phyloP scores from a whole-genome alignment of 2,797 vertebrate genomes.

The Ctenopoma kingsleyae region DNA sequence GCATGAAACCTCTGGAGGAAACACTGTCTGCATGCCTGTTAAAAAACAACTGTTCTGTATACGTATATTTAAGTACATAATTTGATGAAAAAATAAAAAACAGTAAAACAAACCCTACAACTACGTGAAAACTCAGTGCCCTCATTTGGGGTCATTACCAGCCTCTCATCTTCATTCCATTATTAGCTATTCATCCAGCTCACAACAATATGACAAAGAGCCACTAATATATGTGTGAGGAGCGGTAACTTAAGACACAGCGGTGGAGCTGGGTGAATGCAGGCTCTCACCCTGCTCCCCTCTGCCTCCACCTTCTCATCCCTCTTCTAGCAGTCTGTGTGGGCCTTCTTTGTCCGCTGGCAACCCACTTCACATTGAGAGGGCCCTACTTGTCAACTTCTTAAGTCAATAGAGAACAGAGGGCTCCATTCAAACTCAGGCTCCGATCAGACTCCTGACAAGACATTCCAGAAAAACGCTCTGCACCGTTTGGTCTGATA shows the following conservation, averaged over 20 bases:
- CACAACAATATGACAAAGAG: conserved; percentile 61
- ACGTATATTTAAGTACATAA: background rate
- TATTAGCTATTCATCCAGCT: conserved; percentile 50
- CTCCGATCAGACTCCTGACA: conserved; percentile 68
- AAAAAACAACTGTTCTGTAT: no score
- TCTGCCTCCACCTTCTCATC: conserved; percentile 63
- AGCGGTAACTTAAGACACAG: conserved; percentile 76
- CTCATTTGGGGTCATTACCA: conserved; percentile 45
- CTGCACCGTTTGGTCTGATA: conserved; percentile 64
- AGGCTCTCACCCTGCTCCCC: conserved; percentile 58
- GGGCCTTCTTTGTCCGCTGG: conserved; percentile 77
- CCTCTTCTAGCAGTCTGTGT: conserved; percentile 69
- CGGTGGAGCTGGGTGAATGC: conserved; percentile 68
- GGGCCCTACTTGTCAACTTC: conserved; percentile 79
- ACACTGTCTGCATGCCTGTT: background rate
- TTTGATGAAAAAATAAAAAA: conserved; percentile 1
- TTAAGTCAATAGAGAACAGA: conserved; percentile 84
- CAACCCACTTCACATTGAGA: conserved; percentile 83
- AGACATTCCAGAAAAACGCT: conserved; percentile 80
- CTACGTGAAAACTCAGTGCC: conserved; percentile 13
- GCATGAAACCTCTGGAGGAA: background rate
- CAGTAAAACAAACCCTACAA: background rate
- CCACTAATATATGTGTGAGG: conserved; percentile 63
- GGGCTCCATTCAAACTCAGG: conserved; percentile 76
- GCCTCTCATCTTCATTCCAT: conserved; percentile 37